Percentiles rank a stretch among this genome's conserved stretches.
Conservation (phyloP, 2,113 vertebrate genomes). For the Tricholaema leucomelas region DNA sequence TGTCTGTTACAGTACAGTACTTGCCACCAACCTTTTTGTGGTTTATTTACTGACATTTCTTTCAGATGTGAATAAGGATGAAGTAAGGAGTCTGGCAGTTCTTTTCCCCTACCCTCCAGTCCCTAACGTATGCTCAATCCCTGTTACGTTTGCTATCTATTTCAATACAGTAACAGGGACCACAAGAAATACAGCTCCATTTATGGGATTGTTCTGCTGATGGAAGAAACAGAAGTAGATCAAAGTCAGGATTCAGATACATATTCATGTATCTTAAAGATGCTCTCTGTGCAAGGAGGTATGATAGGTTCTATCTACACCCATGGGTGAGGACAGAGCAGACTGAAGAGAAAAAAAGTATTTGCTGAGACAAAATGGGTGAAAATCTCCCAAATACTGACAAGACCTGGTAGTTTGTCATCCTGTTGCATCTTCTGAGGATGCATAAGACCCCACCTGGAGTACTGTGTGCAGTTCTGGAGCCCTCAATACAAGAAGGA, state of each 20-base stretch:
- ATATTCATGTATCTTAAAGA: neutral
- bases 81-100: neutral
- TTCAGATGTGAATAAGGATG: neutral
- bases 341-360: neutral
- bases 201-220: neutral
- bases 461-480: no score
- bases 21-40: neutral
- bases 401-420: neutral
- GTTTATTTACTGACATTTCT: neutral
- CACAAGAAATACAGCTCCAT: neutral
- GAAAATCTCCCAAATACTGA: neutral
- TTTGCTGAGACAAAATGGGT: neutral
- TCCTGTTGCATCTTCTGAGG: fast-evolving
- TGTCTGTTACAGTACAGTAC: neutral
- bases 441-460: fast-evolving
- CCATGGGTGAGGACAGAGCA: fast-evolving
- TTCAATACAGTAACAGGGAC: neutral
- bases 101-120: neutral
- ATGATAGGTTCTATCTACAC: neutral
- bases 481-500: no score
- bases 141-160: neutral
- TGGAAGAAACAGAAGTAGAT: neutral
- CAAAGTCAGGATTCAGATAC: neutral
- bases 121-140: neutral
- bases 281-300: neutral